These are phyloP conservation scores for Eleginops maclovinus DNA, from an alignment of 2,113 vertebrate genomes.

Conservation along the genomic window DNA sequence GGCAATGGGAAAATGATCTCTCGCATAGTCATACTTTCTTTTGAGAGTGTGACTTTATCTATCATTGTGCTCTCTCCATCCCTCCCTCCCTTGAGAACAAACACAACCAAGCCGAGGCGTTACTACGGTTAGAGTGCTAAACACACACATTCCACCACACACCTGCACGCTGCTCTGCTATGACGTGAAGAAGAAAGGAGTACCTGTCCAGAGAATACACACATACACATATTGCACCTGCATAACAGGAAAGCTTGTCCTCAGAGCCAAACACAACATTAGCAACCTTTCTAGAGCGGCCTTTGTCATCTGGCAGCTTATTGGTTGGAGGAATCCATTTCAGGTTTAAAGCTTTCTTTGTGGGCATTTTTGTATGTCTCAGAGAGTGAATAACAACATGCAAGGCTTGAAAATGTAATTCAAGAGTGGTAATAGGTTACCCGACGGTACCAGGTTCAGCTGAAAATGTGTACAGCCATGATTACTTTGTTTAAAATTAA, in stretches of 20 bases:
- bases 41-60: slow-evolving; percentile 40
- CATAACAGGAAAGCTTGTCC: slow-evolving; percentile 20
- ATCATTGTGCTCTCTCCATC: slow-evolving; percentile 33
- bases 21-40: slow-evolving; percentile 48
- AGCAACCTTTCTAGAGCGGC: slow-evolving; percentile 20
- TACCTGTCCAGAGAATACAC: slow-evolving; percentile 39
- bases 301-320: not conserved
- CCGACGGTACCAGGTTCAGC: slow-evolving; percentile 8
- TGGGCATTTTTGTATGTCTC: slow-evolving; percentile 20
- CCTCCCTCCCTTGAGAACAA: slow-evolving; percentile 61
- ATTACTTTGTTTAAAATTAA: slow-evolving; percentile 52
- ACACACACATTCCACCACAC: slow-evolving; percentile 59
- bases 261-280: slow-evolving; percentile 1
- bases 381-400: slow-evolving; percentile 29
- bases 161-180: slow-evolving; percentile 47
- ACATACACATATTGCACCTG: slow-evolving; percentile 28
- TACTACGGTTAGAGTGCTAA: slow-evolving; percentile 28
- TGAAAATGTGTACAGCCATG: slow-evolving; percentile 33
- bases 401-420: slow-evolving; percentile 28
- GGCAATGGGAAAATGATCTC: slow-evolving; percentile 55
- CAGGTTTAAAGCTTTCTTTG: not conserved
- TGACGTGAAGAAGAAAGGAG: slow-evolving; percentile 51
- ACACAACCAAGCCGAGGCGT: slow-evolving; percentile 40
- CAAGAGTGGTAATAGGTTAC: slow-evolving; percentile 33
- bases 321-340: slow-evolving; percentile 6